Base-by-base conservation (phyloP, 2,113 vertebrate species). In the Sinocyclocheilus maitianheensis region DNA sequence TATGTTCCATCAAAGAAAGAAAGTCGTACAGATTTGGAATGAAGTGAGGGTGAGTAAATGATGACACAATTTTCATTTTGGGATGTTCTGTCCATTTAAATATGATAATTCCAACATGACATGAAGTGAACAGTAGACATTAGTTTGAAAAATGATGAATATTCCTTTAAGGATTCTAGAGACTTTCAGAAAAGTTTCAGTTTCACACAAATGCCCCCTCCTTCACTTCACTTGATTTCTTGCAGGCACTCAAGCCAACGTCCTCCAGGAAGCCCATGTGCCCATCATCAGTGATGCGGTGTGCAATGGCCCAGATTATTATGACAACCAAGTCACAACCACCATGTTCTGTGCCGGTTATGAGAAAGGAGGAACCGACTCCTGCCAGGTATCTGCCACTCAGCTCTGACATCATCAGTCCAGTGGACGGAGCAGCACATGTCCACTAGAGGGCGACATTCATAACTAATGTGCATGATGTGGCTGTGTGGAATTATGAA, bases 281-380 rank as follows among this genome's bases (percentile, higher is more conserved):
- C 97, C 97, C 37, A 96, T 97, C 82, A 97, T 98, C 90, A 97
- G 95, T 85, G 96, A 94, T 12, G 78, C 92, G 0, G 93, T 96
- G 85, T 98, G 97, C 89, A 98, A 97, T 0, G 92, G 93, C 76
- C 95, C 96, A 0, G 96, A 97, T 84, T 98, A 96, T 92, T 98
- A 98, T 0, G 94, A 95, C 90, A 97, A 95, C 88, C 96, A 97
- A 93, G 96, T 98, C 92, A 97, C 96, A 81, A 95, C 95, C 88
- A 96, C 94, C 84, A 98, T 98, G 97, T 97, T 98, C 93, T 98
- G 97, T 62, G 97, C 97, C 0, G 97, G 97, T 4, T 97, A 94
- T 88, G 93, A 95, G 9, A 96, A 97, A 87, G 97, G 97, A 13
- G 96, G 95, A 86, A 95, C 91, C 0, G 97, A 98, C 37, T 96